Percentiles rank a stretch among this genome's conserved stretches.
These are phyloP conservation scores for Caenorhabditis japonica DNA, from an alignment of 2,888 invertebrate genomes.

Conservation along the genomic window DNA sequence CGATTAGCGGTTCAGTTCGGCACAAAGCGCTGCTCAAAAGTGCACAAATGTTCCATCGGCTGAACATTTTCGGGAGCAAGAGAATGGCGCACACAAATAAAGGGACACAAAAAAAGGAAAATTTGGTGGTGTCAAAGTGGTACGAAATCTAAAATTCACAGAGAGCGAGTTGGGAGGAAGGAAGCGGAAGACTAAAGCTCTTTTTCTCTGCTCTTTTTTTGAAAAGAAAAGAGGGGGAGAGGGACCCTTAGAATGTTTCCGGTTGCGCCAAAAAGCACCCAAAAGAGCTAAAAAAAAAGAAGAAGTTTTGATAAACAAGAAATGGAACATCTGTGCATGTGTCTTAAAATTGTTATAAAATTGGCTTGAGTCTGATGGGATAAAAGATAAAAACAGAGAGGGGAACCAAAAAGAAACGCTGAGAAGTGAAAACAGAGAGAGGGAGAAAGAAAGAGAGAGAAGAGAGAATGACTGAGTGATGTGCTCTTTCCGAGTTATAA, in stretches of 20 bases:
- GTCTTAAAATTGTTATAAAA: conserved; percentile 3
- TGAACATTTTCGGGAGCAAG: too few relatives aligned
- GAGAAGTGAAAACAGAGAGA: neutral
- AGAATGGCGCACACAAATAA: too few relatives aligned
- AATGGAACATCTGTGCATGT: too few relatives aligned
- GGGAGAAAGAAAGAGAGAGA: conserved; percentile 5
- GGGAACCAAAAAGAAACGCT: neutral
- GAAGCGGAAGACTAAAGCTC: conserved; percentile 23
- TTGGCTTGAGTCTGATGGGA: too few relatives aligned
- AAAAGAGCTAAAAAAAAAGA: conserved; percentile 9
- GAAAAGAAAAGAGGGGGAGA: conserved; percentile 1
- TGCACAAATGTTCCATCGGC: too few relatives aligned
- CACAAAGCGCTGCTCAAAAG: too few relatives aligned
- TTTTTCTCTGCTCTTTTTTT: neutral
- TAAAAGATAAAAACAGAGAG: conserved; percentile 4
- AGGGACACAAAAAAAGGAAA: too few relatives aligned
- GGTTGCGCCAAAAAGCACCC: conserved; percentile 1
- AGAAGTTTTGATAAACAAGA: conserved; percentile 15
- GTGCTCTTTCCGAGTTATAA: conserved; percentile 19
- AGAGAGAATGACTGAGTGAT: conserved; percentile 1
- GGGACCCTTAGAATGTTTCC: neutral
- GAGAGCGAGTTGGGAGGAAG: too few relatives aligned
- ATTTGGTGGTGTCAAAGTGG: too few relatives aligned
- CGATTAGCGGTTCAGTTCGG: too few relatives aligned
- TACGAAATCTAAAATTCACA: conserved; percentile 21